Evolutionary conservation across 2,113 vertebrate genomes (phyloP).

Genomic region (Heteronetta atricapilla): DNA sequence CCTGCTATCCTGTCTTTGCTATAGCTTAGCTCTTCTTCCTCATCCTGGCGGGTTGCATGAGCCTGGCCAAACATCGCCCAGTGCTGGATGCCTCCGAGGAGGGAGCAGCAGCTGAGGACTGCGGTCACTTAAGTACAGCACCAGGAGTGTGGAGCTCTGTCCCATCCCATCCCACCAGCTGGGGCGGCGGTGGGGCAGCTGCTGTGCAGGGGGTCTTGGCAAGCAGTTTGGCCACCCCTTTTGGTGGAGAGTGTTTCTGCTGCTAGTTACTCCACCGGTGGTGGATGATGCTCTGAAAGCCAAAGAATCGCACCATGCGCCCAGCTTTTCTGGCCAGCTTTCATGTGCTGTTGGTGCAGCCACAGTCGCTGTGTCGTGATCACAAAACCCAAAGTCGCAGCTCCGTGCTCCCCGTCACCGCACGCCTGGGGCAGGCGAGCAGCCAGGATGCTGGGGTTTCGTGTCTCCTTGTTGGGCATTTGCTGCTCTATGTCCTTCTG

Average conservation of each 20-base stretch:
- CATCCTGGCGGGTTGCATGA: accelerated
- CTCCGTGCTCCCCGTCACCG: background rate
- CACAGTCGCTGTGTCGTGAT: background rate
- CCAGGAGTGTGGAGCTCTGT: background rate
- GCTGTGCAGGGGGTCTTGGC: too few species aligned
- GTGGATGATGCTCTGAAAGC: background rate
- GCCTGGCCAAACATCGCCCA: accelerated
- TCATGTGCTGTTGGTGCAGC: background rate
- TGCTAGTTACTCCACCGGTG: background rate
- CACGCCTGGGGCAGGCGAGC: accelerated
- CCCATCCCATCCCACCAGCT: background rate
- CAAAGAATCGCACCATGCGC: accelerated
- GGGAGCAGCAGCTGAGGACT: too few species aligned
- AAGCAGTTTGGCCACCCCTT: background rate
- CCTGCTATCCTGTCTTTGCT: background rate
- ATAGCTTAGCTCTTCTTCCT: background rate
- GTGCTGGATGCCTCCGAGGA: background rate
- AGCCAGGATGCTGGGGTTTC: background rate
- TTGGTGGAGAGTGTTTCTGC: background rate
- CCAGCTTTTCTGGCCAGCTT: background rate
- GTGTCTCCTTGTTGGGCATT: accelerated
- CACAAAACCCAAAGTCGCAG: background rate
- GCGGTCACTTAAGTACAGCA: background rate
- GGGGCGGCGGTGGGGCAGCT: background rate
- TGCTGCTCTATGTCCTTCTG: background rate